Evolutionary conservation across 1,140 invertebrate species (phyloP), one percentile per base, ranked within the genome.

Genomic region (Episyrphus balteatus): DNA sequence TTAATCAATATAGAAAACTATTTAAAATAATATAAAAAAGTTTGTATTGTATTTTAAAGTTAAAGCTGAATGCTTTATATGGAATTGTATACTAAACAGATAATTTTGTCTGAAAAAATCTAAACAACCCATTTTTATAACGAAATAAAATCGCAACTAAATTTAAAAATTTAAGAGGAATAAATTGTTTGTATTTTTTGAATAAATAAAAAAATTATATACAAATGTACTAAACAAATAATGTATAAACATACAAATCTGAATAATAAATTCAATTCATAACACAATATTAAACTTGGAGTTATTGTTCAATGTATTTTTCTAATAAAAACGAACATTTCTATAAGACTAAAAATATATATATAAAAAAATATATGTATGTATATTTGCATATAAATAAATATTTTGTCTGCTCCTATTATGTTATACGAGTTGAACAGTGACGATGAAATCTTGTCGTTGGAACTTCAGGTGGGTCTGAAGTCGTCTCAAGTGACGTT

Each of bases 361-460:
- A 34, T 38, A 38, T 5, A 38, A 38, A 38, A n/a, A 11, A 5
- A 38, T 11, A 38, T 17, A 38, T 38, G 17, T 38, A 38, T 38
- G 6, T 38, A 5, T 37, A 46, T 32, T 41, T 39, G 21, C 21
- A 26, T 26, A 26, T 26, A 26, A 26, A 3, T 26, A 26, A 26
- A 26, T 26, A 26, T 26, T 3, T 26, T 26, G 21, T 8, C 21
- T 26, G 3, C 18, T 18, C 5, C 15, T 19, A 21, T 61, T 34
- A 65, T 12, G 56, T 61, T 42, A 65, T 59, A 17, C 62, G 53
- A 2, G 62, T 65, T n/a, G 62, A 55, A 51, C 62, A 65, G 42
- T 62, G 64, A 21, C 62, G 57, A 45, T 65, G 65, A 37, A 59
- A 62, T 1, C 58, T 51, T 2, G 45, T n/a, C 7, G 43, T 14